Conservation (phyloP, 2,113 vertebrate species). For the Rhipidura dahli region DNA sequence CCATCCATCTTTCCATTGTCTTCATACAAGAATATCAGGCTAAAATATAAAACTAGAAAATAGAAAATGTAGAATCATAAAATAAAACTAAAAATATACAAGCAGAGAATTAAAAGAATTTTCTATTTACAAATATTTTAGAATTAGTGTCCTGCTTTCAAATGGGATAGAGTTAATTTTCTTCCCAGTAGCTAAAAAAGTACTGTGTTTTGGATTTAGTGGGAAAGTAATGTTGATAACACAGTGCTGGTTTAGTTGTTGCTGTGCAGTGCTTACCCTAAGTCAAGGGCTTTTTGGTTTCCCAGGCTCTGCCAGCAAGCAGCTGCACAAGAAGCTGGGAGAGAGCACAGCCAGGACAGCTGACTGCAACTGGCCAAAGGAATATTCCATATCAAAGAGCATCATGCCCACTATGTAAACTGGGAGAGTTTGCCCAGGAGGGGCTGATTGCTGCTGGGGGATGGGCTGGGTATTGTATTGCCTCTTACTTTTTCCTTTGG, state of each 20-base stretch:
- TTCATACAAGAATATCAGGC: background rate
- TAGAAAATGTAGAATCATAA: background rate
- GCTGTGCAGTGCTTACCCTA: background rate
- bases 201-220: background rate
- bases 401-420: background rate
- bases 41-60: background rate
- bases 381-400: background rate
- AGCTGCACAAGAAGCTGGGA: background rate
- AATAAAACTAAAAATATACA: background rate
- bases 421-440: background rate
- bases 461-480: background rate
- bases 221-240: background rate
- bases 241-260: background rate
- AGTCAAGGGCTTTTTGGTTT: background rate
- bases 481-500: background rate
- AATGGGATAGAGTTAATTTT: background rate
- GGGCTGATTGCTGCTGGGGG: background rate
- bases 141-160: background rate
- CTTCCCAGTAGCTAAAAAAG: background rate
- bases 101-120: background rate
- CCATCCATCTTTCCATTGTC: background rate
- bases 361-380: background rate
- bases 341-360: background rate
- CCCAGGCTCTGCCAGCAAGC: background rate
- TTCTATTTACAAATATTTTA: background rate